Evolutionary conservation across 1,140 invertebrate species (phyloP).

Genomic region (Lordiphosa mommai): DNA sequence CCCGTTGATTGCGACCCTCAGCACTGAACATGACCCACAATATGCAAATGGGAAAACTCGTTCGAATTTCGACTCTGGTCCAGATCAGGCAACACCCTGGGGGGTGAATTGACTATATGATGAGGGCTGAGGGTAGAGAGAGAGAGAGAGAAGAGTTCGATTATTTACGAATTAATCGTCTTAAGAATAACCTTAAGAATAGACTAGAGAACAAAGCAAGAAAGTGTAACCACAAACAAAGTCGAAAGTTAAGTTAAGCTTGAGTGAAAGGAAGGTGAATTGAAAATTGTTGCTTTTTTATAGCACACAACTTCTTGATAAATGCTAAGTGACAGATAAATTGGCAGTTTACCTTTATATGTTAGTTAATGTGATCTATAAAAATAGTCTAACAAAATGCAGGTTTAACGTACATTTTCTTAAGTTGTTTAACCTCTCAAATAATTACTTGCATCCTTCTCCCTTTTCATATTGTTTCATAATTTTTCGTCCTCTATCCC

Average conservation of each 20-base stretch:
- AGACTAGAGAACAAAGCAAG: slow-evolving; percentile 2
- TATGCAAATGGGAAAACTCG: slow-evolving; percentile 60
- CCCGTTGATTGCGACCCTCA: slow-evolving; percentile 19
- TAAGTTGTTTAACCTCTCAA: not conserved
- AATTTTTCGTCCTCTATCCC: not conserved
- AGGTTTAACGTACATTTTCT: no score
- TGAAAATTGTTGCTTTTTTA: no score
- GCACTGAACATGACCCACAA: slow-evolving; percentile 34
- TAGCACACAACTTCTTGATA: no score
- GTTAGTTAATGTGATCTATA: no score
- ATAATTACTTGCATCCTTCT: not conserved
- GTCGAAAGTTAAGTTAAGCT: not conserved
- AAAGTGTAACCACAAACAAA: slow-evolving; percentile 29
- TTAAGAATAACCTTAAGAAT: slow-evolving; percentile 1
- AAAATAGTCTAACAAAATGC: no score
- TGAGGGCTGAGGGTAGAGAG: slow-evolving; percentile 27
- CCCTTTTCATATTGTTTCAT: slow-evolving; percentile 1
- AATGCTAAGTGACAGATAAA: no score
- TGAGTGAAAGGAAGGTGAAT: no score
- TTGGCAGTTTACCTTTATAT: no score
- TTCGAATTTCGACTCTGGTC: slow-evolving; percentile 31
- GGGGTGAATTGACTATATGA: slow-evolving; percentile 42
- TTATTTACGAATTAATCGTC: slow-evolving; percentile 52
- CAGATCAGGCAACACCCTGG: slow-evolving; percentile 31
- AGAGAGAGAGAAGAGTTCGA: no score